phyloP scores from a whole-genome alignment of 2,888 invertebrate species.

The Halictus quadricinctus region DNA sequence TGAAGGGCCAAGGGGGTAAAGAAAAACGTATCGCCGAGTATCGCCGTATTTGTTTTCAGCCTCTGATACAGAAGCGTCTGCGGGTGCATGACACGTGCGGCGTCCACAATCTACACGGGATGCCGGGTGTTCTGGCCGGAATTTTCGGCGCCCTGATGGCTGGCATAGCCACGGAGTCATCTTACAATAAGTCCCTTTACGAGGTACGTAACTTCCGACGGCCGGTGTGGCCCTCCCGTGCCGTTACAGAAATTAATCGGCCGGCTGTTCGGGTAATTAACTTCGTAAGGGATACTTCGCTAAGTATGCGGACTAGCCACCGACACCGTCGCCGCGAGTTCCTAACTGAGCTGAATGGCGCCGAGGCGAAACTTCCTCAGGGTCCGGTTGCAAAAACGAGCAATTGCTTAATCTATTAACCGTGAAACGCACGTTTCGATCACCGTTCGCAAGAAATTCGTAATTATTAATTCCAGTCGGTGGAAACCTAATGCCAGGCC shows the following conservation, averaged over 20 bases:
- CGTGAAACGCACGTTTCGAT: constrained; percentile 11
- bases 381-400: constrained; percentile 21
- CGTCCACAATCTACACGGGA: constrained; percentile 97
- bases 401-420: constrained; percentile 39
- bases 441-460: constrained; percentile 24
- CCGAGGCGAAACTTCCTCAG: constrained; percentile 11
- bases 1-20: too few relatives aligned
- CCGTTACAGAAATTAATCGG: constrained; percentile 47
- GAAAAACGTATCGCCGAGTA: too few relatives aligned
- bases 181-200: constrained; percentile 86
- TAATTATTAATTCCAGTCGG: constrained; percentile 1
- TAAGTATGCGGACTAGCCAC: constrained; percentile 18
- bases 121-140: constrained; percentile 95
- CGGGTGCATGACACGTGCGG: constrained; percentile 95
- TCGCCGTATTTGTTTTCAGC: constrained; percentile 82
- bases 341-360: constrained; percentile 37
- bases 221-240: background rate
- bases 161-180: constrained; percentile 86
- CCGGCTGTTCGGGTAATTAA: constrained; percentile 44
- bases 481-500: background rate
- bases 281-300: constrained; percentile 28
- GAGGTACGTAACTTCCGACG: constrained; percentile 73
- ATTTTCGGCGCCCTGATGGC: constrained; percentile 91
- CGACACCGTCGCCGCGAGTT: background rate
- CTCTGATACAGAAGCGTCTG: constrained; percentile 84